phyloP scores from a whole-genome alignment of 2,888 invertebrate genomes.

The Melinopterus prodromus region DNA sequence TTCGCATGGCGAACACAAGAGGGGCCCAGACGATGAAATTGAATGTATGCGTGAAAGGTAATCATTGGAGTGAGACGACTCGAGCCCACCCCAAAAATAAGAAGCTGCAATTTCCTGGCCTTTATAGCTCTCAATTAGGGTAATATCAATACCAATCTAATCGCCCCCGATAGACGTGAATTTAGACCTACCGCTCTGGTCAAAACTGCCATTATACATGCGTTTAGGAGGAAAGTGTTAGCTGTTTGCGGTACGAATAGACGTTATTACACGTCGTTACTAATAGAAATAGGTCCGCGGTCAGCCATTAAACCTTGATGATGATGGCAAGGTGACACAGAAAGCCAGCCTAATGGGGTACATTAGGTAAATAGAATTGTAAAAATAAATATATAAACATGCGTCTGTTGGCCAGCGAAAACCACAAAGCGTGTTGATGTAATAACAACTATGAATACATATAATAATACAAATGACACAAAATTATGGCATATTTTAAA shows the following conservation, averaged over 20 bases:
- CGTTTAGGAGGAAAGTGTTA: neutral
- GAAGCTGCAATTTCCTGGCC: conserved; percentile 18
- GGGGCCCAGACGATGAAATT: neutral
- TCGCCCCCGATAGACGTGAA: conserved; percentile 7
- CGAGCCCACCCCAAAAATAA: conserved; percentile 12
- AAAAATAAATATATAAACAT: neutral
- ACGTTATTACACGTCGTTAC: neutral
- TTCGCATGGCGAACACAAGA: neutral
- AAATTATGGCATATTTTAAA: neutral
- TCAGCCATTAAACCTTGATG: neutral
- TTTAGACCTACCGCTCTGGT: neutral
- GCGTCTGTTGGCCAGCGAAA: neutral
- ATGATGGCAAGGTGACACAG: neutral
- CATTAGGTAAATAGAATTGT: neutral
- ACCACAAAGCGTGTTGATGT: neutral
- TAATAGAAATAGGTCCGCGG: neutral
- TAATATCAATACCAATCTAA: conserved; percentile 21
- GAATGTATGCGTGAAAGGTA: neutral
- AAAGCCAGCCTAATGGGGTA: neutral
- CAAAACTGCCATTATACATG: neutral
- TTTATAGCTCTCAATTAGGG: conserved; percentile 23
- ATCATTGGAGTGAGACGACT: neutral
- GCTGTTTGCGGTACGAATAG: neutral
- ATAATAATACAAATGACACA: neutral
- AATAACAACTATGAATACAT: neutral